These are phyloP conservation scores for Trachops cirrhosus DNA, from an alignment of 2,797 vertebrate genomes.

Conservation along the genomic window DNA sequence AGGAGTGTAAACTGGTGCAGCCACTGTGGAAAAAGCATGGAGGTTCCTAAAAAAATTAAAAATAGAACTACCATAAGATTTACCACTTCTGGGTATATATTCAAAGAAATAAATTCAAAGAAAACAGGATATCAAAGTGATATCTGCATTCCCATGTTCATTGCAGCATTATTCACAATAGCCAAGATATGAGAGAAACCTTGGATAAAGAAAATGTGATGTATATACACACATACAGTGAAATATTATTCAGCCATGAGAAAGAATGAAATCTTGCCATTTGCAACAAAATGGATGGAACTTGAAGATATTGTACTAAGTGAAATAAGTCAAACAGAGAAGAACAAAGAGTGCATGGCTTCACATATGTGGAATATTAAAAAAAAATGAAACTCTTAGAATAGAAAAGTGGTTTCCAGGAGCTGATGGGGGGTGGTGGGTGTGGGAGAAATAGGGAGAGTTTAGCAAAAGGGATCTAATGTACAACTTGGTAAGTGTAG, in stretches of 20 bases:
- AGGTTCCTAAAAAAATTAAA: background rate
- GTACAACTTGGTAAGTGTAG: background rate
- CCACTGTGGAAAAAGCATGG: background rate
- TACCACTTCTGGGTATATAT: background rate
- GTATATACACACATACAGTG: background rate
- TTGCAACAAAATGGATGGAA: background rate
- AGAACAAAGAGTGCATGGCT: background rate
- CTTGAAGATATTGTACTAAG: background rate
- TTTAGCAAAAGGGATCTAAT: background rate
- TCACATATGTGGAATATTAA: background rate
- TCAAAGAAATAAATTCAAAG: background rate
- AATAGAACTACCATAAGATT: background rate
- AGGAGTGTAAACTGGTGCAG: background rate
- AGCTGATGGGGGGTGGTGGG: background rate
- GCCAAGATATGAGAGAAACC: background rate
- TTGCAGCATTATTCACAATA: background rate
- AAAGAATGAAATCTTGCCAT: background rate
- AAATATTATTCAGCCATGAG: background rate
- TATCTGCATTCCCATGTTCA: background rate
- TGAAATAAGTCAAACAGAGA: background rate
- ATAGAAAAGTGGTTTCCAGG: background rate
- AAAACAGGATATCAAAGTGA: background rate
- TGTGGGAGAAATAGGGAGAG: background rate
- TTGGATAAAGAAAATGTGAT: background rate
- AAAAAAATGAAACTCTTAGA: background rate